Evolutionary conservation across 2,113 vertebrate genomes (phyloP), one percentile per base, ranked within the genome.

Genomic region (Psophia crepitans): DNA sequence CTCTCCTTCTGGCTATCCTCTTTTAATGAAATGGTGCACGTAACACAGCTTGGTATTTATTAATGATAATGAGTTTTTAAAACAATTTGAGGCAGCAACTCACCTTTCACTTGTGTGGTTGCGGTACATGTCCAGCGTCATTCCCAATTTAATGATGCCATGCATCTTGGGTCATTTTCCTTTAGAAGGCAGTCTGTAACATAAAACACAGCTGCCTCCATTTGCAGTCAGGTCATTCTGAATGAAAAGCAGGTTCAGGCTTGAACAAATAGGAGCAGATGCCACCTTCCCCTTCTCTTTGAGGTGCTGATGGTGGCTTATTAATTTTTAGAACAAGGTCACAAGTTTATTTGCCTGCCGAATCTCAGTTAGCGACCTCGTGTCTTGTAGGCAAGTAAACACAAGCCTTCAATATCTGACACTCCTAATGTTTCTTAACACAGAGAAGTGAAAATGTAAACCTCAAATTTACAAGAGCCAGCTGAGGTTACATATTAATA

Each of bases 41-140:
- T 94, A 89, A 90, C 88, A 65, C 57, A 93, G 80, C 35, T 90
- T 94, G 83, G 73, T 96, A 93, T 96, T 97, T 92, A 89, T 94
- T 94, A 94, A 89, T 6, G 5, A 53, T 93, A 94, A 92, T 89
- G 89, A 96, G 69, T 64, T 95, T 90, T 92, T 76, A 81, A 90
- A 95, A 91, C 90, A 91, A 93, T 93, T 77, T 84, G 48, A 95
- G 53, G 85, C 69, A 89, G 88, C 48, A 87, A 84, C 86, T 93
- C 86, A 94, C 92, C 90, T 97, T 97, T 96, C 73, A 78, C 86
- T 87, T 84, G 43, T 75, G 83, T 79, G 77, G 56, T 60, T 90
- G 74, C 1, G 0, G 37, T 82, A 48, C 73, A 84, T 54, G 57
- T 57, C 96, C 83, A 60, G 73, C 32, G 84, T 82, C 54, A 86